A percentile compares a stretch with the other conserved stretches of the same genome.
Conservation (phyloP, 2,797 vertebrate species). For the Chaenodraco wilsoni region DNA sequence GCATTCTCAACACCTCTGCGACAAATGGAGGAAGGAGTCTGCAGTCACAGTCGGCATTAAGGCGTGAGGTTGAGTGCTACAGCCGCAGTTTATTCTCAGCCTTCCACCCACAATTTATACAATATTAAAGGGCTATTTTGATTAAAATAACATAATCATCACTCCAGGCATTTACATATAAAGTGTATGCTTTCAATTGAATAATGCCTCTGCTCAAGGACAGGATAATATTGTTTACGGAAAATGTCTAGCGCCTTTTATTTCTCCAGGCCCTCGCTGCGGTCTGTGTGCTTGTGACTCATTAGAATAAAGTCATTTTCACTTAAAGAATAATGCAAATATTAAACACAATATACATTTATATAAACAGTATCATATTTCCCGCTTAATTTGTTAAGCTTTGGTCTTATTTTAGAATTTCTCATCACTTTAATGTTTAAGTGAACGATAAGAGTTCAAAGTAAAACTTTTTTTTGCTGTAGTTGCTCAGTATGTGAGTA, state of each 20-base stretch:
- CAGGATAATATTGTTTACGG: conserved; percentile 67
- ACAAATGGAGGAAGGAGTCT: conserved; percentile 52
- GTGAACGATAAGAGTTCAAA: conserved; percentile 1
- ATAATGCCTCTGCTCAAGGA: conserved; percentile 72
- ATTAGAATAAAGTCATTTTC: conserved; percentile 41
- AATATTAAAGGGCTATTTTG: conserved; percentile 79
- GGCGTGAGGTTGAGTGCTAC: conserved; percentile 31
- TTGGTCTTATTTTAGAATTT: conserved; percentile 18
- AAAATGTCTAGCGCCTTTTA: conserved; percentile 57
- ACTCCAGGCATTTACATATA: conserved; percentile 80
- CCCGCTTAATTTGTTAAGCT: not conserved
- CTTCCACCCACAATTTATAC: conserved; percentile 69
- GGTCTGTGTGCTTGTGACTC: conserved; percentile 27
- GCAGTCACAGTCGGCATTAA: conserved; percentile 36
- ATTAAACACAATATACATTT: not conserved
- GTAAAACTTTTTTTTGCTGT: not conserved
- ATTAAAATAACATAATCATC: conserved; percentile 78
- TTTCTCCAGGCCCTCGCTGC: conserved; percentile 36
- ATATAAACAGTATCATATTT: not conserved
- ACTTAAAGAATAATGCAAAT: conserved; percentile 19
- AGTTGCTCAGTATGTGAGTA: not conserved
- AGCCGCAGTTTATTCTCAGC: conserved; percentile 58
- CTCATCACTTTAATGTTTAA: not conserved
- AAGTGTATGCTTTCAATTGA: conserved; percentile 72
- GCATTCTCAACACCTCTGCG: conserved; percentile 60